Base-by-base conservation (phyloP, 2,888 invertebrate species). In the Perizoma flavofasciatum region DNA sequence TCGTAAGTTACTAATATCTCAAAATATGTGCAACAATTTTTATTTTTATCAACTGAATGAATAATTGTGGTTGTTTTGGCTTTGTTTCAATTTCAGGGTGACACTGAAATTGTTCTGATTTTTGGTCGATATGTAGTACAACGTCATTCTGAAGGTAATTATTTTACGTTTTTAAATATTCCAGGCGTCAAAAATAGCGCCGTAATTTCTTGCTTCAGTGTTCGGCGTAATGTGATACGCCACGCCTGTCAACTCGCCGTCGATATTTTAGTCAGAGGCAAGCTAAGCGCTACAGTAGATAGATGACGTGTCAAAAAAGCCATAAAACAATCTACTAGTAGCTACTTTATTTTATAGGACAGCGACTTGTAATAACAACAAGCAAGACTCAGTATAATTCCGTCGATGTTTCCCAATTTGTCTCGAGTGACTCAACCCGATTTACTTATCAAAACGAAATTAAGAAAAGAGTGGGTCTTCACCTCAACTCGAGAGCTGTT, bases 201-300 rank as follows among this genome's bases (percentile, higher is more conserved):
- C n/a, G n/a, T n/a, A n/a, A n/a, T n/a, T n/a, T 61, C 79, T 81
- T 79, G 80, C 80, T 80, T 81, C 77, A 66, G 61, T 75, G 80
- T 79, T 81, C 75, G 63, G 60, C 75, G 88, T 84, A 88, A 88
- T 75, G 55, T 68, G 84, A 89, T 85, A 87, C 78, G 81, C 77
- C 69, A 77, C 80, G 87, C 75, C 77, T 84, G 84, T 82, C 84
- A 86, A 78, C 74, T 66, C 72, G 77, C 72, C 82, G 81, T 84
- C 85, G 83, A 88, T 87, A 88, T 88, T 89, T 89, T 86, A 81
- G 83, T 83, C 83, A 88, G 22, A 22, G 22, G 22, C 22, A 84
- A 74, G 79, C 77, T 79, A 78, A 76, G 75, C 66, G 67, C 70
- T 68, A 71, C 59, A 63, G 65, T 71, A 68, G 72, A 73, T 78